Evolutionary conservation across 2,113 vertebrate species (phyloP), one percentile per base, ranked within the genome.

Genomic region (Catagonus wagneri): DNA sequence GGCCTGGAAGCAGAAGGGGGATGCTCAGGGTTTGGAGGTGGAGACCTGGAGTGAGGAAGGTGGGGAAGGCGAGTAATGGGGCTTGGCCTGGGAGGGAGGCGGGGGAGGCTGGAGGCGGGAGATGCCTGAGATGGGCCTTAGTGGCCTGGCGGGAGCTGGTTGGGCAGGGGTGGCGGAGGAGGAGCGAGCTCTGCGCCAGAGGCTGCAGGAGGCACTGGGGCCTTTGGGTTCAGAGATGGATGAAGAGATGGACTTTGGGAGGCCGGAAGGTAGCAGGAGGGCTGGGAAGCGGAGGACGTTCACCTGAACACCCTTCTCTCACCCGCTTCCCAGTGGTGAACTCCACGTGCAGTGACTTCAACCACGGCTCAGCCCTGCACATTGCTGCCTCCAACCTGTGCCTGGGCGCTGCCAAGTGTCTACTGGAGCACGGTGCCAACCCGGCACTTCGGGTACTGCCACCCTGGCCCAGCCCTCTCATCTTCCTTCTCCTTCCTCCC

Each of bases 351-450:
- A 99, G 98, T 76, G 99, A 99, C 84, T 99, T 99, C 98, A 99
- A 99, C 98, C 99, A 99, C 0, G 99, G 99, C 2, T 99, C 99
- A 0, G 99, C 99, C 4, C 98, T 99, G 32, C 99, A 99, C 98
- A 99, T 99, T 16, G 99, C 99, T 0, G 99, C 99, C 95, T 99
- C 99, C 90, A 99, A 99, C 98, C 99, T 99, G n/a, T 99, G 99
- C 71, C 98, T 99, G 97, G 99, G 99, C 0, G 99, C 99, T 0
- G 99, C 99, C 85, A 99, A 99, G 29, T 99, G 99, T 98, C 98
- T 99, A 63, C 98, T 99, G 97, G 99, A 99, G 97, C 99, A 99
- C 8, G 99, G 99, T 0, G 99, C 99, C 96, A 99, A 99, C 96
- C 99, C 99, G 0, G 96, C 98, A 0, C 98, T 99, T 94, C 98